Evolutionary conservation across 2,888 invertebrate species (phyloP).

Genomic region (Halictus ligatus): DNA sequence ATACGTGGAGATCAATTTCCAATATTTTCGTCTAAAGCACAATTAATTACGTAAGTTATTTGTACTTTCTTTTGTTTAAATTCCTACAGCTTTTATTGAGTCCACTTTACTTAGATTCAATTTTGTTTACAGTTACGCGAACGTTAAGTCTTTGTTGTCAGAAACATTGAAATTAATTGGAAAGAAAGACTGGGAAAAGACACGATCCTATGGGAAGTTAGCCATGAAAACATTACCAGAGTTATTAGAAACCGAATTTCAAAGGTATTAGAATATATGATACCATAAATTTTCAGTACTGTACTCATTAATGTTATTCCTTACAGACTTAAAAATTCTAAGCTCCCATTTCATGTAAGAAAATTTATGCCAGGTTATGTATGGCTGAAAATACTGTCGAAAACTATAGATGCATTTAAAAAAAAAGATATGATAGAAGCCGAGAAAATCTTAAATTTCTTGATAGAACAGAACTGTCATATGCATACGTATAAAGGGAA

Average conservation of each 20-base stretch:
- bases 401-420: constrained; percentile 79
- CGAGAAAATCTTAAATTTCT: constrained; percentile 64
- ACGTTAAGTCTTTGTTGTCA: constrained; percentile 66
- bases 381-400: constrained; percentile 79
- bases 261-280: constrained; percentile 45
- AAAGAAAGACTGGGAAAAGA: constrained; percentile 75
- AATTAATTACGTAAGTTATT: constrained; percentile 73
- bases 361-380: constrained; percentile 73
- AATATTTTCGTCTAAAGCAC: constrained; percentile 74
- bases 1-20: constrained; percentile 71
- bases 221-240: constrained; percentile 68
- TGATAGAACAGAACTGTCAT: constrained; percentile 71
- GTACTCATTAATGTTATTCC: neutral
- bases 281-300: neutral
- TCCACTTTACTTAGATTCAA: constrained; percentile 6
- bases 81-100: neutral
- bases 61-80: neutral
- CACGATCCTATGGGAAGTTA: constrained; percentile 67
- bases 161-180: constrained; percentile 62
- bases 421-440: constrained; percentile 71
- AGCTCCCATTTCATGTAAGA: constrained; percentile 75
- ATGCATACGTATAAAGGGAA: constrained; percentile 67
- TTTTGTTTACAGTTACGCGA: constrained; percentile 69
- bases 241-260: constrained; percentile 36
- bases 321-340: constrained; percentile 59